Evolutionary conservation across 2,113 vertebrate genomes (phyloP).

Genomic region (Maccullochella peelii): DNA sequence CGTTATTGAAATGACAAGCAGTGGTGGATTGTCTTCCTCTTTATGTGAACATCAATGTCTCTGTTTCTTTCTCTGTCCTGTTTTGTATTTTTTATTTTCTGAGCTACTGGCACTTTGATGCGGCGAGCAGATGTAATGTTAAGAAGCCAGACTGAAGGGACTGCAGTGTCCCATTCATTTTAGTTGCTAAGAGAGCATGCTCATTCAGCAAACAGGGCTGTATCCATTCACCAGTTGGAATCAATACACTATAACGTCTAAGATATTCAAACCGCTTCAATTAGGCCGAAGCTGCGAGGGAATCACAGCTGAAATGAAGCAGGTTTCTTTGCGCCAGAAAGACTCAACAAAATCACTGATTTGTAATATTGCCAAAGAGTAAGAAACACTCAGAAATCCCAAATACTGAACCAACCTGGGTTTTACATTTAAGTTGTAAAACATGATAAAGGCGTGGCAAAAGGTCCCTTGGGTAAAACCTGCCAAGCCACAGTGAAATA

Average conservation of each 20-base stretch:
- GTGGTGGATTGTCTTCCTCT: no score
- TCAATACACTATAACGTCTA: neutral
- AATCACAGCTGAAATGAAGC: neutral
- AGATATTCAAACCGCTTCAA: slow-evolving; percentile 24
- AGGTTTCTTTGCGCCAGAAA: neutral
- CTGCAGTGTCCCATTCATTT: slow-evolving; percentile 22
- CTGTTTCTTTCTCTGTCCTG: slow-evolving; percentile 1
- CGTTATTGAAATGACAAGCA: no score
- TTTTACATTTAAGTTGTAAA: slow-evolving; percentile 1
- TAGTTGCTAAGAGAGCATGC: slow-evolving; percentile 13
- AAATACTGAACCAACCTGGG: neutral
- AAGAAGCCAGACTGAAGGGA: slow-evolving; percentile 16
- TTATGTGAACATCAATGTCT: neutral
- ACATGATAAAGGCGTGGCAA: slow-evolving; percentile 14
- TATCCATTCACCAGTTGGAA: slow-evolving; percentile 27
- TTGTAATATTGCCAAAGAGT: neutral
- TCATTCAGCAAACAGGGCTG: slow-evolving; percentile 28
- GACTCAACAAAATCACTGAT: neutral
- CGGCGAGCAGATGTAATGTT: slow-evolving; percentile 9
- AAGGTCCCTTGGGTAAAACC: slow-evolving; percentile 13
- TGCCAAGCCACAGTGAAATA: slow-evolving; percentile 27
- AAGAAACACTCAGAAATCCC: neutral
- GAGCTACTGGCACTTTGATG: slow-evolving; percentile 6
- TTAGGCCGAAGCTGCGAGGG: neutral
- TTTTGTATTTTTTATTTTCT: neutral